Evolutionary conservation across 2,888 invertebrate genomes (phyloP).

Genomic region (Eupelmus urozonus): DNA sequence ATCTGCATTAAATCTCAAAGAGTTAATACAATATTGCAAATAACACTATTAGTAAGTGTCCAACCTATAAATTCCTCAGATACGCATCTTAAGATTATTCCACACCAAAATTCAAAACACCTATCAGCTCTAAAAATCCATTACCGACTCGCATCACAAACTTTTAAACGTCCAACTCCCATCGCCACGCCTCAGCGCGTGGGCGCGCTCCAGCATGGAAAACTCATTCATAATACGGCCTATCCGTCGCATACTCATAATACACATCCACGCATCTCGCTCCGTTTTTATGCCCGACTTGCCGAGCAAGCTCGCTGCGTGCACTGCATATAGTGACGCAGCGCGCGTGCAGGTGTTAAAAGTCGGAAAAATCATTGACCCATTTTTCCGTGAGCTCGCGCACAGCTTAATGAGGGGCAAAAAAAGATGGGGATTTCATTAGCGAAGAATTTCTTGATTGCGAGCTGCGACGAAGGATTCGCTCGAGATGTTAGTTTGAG

Average conservation of each 20-base stretch:
- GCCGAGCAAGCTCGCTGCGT: neutral
- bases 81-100: too few relatives aligned
- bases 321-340: neutral
- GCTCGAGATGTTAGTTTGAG: neutral
- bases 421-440: constrained; percentile 45
- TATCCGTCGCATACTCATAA: neutral
- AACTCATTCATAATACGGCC: neutral
- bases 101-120: too few relatives aligned
- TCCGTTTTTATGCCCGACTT: constrained; percentile 21
- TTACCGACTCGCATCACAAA: too few relatives aligned
- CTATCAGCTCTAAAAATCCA: too few relatives aligned
- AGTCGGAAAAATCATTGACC: constrained; percentile 58
- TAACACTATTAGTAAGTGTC: too few relatives aligned
- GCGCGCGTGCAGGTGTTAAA: constrained; percentile 35
- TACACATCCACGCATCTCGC: neutral
- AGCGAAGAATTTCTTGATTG: constrained; percentile 43
- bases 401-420: constrained; percentile 24
- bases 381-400: constrained; percentile 31
- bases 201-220: neutral
- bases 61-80: too few relatives aligned
- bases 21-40: too few relatives aligned
- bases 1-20: too few relatives aligned
- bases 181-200: too few relatives aligned
- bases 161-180: too few relatives aligned
- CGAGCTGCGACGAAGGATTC: neutral